Evolutionary conservation across 2,797 vertebrate genomes (phyloP), one percentile per base, ranked within the genome.

Genomic region (Danionella dracula): DNA sequence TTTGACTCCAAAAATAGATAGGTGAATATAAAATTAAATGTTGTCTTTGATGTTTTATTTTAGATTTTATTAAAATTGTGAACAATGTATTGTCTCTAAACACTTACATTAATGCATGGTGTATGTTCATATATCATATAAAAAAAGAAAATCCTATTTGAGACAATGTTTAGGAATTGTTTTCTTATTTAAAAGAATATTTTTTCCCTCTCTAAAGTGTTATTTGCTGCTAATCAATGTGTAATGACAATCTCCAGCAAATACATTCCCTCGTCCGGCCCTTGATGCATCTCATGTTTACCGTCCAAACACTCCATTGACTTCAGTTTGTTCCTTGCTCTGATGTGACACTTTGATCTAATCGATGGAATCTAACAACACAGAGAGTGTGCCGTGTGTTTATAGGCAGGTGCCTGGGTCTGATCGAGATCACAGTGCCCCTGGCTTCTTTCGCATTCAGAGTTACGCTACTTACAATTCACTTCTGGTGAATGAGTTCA

Each of bases 331-430:
- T 16, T 57, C 57, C 37, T 54, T 44, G 63, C 70, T 76, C 66
- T 54, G 37, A 68, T 41, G 57, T 68, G 61, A 64, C 66, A 60
- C 42, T 35, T 38, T 50, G 53, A 69, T 71, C 48, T 56, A 62
- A 72, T 50, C 53, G 62, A 73, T 50, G 48, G 11, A 41, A 66
- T 73, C 73, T 63, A 50, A 31, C 40, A 53, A 68, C 38, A 66
- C 46, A 44, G 61, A 69, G 67, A 69, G 73, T 73, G 65, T 78
- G 71, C 73, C 71, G 44, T 38, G 34, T 71, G 50, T 73, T 71
- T 69, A 58, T 8, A n/a, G 68, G 12, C 51, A 53, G 59, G 32
- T 58, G 64, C 27, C 66, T 58, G 55, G 34, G 35, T 21, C 4
- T 66, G 48, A 55, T 72, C 58, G 45, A 35, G 37, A 72, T 66